Evolutionary conservation across 2,113 vertebrate genomes (phyloP).

Genomic region (Cyanistes caeruleus): DNA sequence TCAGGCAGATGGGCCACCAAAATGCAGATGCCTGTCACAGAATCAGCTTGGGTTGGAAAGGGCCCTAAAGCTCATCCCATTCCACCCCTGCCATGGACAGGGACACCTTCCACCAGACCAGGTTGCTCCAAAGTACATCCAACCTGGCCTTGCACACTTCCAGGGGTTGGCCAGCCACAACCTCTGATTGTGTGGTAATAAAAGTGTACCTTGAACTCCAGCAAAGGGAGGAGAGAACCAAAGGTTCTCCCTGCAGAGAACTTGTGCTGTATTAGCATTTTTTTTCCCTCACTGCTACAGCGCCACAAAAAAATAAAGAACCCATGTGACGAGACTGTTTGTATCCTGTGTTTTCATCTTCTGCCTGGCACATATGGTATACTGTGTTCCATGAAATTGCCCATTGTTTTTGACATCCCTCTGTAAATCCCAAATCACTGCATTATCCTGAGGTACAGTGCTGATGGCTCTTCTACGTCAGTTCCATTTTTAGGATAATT

Average conservation of each 20-base stretch:
- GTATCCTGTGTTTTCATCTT: neutral
- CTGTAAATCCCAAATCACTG: neutral
- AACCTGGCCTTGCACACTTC: neutral
- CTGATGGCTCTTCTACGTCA: slow-evolving; percentile 11
- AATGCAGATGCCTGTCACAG: neutral
- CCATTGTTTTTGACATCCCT: neutral
- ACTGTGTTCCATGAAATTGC: neutral
- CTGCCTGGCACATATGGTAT: neutral
- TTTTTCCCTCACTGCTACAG: neutral
- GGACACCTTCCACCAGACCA: neutral
- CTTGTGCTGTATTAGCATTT: neutral
- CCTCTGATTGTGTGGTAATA: neutral
- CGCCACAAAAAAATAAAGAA: neutral
- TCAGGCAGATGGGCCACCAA: neutral
- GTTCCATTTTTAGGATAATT: slow-evolving; percentile 59
- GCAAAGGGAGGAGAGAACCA: neutral
- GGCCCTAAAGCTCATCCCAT: neutral
- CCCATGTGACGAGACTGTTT: neutral
- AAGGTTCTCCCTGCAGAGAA: neutral
- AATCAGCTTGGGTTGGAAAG: neutral
- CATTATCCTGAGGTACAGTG: neutral
- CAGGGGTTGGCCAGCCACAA: neutral
- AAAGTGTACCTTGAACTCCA: neutral
- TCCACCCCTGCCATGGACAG: neutral
- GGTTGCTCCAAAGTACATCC: neutral